Evolutionary conservation across 2,888 invertebrate species (phyloP).

Genomic region (Drosophila ezoana): DNA sequence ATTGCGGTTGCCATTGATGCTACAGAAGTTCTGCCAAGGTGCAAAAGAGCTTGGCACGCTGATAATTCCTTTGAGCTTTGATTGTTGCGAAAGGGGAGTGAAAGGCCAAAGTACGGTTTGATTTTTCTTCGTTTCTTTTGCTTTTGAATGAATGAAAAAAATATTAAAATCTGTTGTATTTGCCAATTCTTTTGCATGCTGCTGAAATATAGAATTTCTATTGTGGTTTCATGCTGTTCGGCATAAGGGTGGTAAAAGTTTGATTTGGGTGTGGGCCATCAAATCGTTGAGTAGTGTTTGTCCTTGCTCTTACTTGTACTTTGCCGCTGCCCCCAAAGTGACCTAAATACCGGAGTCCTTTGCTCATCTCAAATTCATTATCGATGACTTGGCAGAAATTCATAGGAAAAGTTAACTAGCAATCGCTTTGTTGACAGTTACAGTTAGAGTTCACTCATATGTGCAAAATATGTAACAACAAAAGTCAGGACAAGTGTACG

Average conservation of each 20-base stretch:
- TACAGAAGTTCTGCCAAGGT: constrained; percentile 51
- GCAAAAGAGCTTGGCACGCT: constrained; percentile 59
- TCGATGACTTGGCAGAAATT: constrained; percentile 68
- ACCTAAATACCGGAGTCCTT: constrained; percentile 49
- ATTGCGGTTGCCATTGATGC: constrained; percentile 58
- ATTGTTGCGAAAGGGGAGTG: constrained; percentile 28
- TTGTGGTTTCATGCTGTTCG: constrained; percentile 32
- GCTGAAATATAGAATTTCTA: constrained; percentile 70
- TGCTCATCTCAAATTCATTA: constrained; percentile 49
- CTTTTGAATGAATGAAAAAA: constrained; percentile 38
- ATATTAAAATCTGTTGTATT: constrained; percentile 47
- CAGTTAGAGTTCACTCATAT: constrained; percentile 53
- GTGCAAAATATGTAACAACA: constrained; percentile 50
- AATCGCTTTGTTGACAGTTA: constrained; percentile 59
- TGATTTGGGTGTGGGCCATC: constrained; percentile 1
- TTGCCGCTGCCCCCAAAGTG: constrained; percentile 23
- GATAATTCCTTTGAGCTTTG: constrained; percentile 72
- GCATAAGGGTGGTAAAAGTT: constrained; percentile 30
- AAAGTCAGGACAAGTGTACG: constrained; percentile 48
- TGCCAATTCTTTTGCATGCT: constrained; percentile 3
- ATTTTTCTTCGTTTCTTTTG: constrained; percentile 5
- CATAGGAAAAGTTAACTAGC: constrained; percentile 51
- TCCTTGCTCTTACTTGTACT: constrained; percentile 15
- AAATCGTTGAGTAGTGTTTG: constrained; percentile 33
- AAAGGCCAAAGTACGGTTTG: constrained; percentile 21